phyloP scores from a whole-genome alignment of 1,140 invertebrate genomes.

The Dinoponera quadriceps region DNA sequence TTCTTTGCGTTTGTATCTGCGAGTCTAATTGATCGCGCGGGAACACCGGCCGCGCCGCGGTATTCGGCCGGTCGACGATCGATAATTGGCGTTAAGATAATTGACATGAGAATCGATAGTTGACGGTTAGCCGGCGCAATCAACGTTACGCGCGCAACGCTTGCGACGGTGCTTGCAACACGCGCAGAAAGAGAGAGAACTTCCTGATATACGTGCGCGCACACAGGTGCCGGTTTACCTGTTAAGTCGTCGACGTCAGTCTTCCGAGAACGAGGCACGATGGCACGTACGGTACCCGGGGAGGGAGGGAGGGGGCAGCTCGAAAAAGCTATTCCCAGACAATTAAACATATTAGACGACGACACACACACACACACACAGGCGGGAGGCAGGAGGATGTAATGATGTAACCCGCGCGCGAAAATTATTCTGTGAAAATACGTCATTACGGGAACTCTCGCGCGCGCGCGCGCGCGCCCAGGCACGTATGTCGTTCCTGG shows the following conservation, averaged over 20 bases:
- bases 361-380: not conserved
- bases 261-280: not conserved
- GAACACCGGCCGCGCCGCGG: constrained; percentile 3
- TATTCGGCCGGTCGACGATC: constrained; percentile 5
- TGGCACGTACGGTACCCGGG: not conserved
- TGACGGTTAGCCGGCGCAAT: too few relatives aligned
- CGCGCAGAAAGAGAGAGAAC: too few relatives aligned
- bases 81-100: constrained; percentile 18
- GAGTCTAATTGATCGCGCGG: not conserved
- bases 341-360: constrained; percentile 9
- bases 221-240: too few relatives aligned
- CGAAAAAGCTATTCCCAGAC: constrained; percentile 15
- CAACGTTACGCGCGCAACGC: too few relatives aligned
- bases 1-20: not conserved
- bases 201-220: too few relatives aligned
- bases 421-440: constrained; percentile 46
- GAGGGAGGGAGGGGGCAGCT: not conserved
- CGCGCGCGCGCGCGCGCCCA: not conserved
- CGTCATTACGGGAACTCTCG: constrained; percentile 8
- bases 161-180: too few relatives aligned
- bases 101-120: not conserved
- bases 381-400: not conserved
- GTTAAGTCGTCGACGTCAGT: too few relatives aligned
- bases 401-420: constrained; percentile 15
- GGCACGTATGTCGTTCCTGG: constrained; percentile 29